phyloP scores from a whole-genome alignment of 30 jellyfish, hydroid and myxozoan species.

The Nemopilema nomurai region DNA sequence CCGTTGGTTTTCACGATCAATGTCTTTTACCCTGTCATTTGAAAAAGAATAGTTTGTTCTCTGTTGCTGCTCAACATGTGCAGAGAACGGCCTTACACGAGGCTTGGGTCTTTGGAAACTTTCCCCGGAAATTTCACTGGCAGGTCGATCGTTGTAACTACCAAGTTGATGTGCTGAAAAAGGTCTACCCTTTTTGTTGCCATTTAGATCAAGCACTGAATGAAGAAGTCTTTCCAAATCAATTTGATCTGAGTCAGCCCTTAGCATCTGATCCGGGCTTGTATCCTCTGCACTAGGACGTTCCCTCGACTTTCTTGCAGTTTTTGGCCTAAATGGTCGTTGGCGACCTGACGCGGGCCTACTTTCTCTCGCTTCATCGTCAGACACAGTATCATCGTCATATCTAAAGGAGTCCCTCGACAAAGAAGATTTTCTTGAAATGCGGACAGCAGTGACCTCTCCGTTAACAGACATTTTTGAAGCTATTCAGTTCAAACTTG shows the following conservation, averaged over 20 bases:
- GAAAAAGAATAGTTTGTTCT: conserved; percentile 78
- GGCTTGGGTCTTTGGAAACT: background rate
- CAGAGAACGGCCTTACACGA: conserved; percentile 64
- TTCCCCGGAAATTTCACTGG: conserved; percentile 24
- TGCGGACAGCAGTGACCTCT: conserved; percentile 57
- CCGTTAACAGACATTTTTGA: conserved; percentile 56
- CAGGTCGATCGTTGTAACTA: conserved; percentile 5
- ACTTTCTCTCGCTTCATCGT: conserved; percentile 19
- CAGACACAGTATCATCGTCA: background rate
- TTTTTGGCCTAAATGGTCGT: conserved; percentile 8
- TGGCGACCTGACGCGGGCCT: conserved; percentile 56
- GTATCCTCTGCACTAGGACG: background rate
- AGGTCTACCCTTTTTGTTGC: conserved; percentile 42
- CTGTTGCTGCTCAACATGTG: conserved; percentile 33
- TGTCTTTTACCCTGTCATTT: conserved; percentile 75
- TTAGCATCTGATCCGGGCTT: conserved; percentile 42
- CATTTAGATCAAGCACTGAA: conserved; percentile 78
- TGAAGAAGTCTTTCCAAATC: conserved; percentile 69
- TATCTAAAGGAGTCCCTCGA: background rate
- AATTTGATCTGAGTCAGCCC: conserved; percentile 83
- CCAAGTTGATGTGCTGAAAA: conserved; percentile 53
- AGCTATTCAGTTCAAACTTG: background rate
- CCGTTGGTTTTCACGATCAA: conserved; percentile 91
- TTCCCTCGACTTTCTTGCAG: conserved; percentile 7
- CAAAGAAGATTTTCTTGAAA: conserved; percentile 51